Evolutionary conservation across 2,113 vertebrate species (phyloP).

Genomic region (Ptilorrhoa leucosticta): DNA sequence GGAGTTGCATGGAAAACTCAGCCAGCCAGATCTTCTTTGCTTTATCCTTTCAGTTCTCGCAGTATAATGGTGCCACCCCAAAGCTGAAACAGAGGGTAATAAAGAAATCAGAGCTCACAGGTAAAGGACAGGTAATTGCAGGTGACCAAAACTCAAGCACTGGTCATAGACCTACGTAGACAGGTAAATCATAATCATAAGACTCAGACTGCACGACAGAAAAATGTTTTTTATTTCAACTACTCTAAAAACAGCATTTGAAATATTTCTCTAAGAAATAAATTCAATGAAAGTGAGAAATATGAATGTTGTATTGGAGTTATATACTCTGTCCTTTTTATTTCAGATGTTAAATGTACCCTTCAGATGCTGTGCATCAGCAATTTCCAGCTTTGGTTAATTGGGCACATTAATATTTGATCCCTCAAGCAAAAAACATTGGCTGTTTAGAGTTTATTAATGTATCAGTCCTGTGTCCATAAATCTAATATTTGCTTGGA

Average conservation of each 20-base stretch:
- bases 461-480: not conserved
- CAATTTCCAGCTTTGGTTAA: not conserved
- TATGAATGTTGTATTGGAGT: rapidly evolving
- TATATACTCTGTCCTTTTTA: not conserved
- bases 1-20: not conserved
- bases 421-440: not conserved
- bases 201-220: not conserved
- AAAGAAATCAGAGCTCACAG: not conserved
- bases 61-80: not conserved
- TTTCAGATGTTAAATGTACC: not conserved
- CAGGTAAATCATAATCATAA: not conserved
- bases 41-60: not conserved
- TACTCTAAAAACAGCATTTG: not conserved
- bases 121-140: not conserved
- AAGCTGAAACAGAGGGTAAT: not conserved
- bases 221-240: not conserved
- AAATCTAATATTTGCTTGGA: not conserved
- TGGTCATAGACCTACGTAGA: not conserved
- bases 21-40: not conserved
- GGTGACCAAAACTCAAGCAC: not conserved
- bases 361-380: not conserved
- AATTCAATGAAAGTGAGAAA: not conserved
- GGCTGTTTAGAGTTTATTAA: not conserved
- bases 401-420: not conserved
- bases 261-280: not conserved